Evolutionary conservation across 2,888 invertebrate genomes (phyloP), one percentile per base, ranked within the genome.

Genomic region (Cyclophora albipunctata): DNA sequence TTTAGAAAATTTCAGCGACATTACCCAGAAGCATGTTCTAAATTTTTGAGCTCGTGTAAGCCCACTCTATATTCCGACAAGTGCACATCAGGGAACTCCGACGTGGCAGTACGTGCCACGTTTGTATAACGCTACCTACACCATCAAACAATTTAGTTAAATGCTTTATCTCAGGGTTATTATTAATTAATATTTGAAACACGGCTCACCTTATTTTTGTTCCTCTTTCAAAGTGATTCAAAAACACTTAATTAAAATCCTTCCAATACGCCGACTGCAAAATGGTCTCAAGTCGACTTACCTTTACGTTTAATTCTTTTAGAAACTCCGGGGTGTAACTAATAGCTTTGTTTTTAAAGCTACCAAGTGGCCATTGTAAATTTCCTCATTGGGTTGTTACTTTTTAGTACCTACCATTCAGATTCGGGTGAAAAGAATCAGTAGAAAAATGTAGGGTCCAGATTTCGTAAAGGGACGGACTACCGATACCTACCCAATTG

Each of bases 1-100:
- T 67, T 63, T 64, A 58, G 60, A 62, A 73, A 73, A 75, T 76
- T 79, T 78, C 75, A 55, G 64, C 71, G 67, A 71, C 76, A 75
- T 79, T 78, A 77, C 60, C 55, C 62, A 55, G 51, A 56, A 48
- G 37, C 37, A 5, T 57, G 56, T 57, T 56, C 57, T 59, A 72
- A 74, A 72, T 69, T 56, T 64, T 67, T 59, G 62, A 63, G 57
- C 61, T 58, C 60, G 54, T 63, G 52, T 52, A 58, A 56, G 56
- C 59, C 59, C 57, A 63, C 66, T 64, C 63, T 55, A 69, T 67
- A 69, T 71, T 72, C 68, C 58, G 66, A 57, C 63, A 64, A 65
- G 52, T 61, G 58, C 64, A 63, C 69, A 63, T 66, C 63, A 60
- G 71, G 71, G 72, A 66, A 64, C 60, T 64, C 62, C 69, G 63